A percentile compares a stretch with the other conserved stretches of the same genome.
These are phyloP conservation scores for Tolmerus cingulatus DNA, from an alignment of 2,888 invertebrate genomes.

Conservation along the genomic window DNA sequence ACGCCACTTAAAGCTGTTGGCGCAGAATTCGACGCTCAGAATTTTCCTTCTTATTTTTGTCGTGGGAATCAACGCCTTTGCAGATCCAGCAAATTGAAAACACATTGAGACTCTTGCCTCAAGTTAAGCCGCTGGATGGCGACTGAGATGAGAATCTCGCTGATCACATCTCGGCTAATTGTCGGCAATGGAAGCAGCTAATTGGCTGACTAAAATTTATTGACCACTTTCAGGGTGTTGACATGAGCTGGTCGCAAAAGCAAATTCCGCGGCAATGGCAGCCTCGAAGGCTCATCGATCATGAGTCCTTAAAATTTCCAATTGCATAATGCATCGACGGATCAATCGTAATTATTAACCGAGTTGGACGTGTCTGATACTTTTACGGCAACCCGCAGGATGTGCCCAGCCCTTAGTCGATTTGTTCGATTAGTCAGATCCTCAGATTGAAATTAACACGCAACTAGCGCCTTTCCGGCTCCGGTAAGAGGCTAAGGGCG, in stretches of 20 bases:
- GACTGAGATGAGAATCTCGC: slow-evolving; percentile 29
- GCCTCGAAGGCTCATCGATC: neutral
- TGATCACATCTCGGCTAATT: slow-evolving; percentile 18
- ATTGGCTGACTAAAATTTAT: slow-evolving; percentile 30
- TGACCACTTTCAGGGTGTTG: slow-evolving; percentile 4
- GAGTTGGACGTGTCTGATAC: neutral
- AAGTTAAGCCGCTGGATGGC: neutral
- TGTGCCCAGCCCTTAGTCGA: neutral
- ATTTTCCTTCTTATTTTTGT: neutral
- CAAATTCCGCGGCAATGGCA: neutral
- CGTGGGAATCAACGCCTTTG: slow-evolving; percentile 20
- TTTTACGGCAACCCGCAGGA: slow-evolving; percentile 22
- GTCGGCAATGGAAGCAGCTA: neutral
- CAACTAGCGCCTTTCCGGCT: neutral
- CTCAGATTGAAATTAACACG: slow-evolving; percentile 23
- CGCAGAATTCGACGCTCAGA: neutral
- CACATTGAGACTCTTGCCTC: neutral
- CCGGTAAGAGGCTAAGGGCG: neutral
- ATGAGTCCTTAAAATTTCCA: neutral
- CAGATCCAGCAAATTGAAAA: neutral
- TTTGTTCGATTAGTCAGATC: slow-evolving; percentile 2
- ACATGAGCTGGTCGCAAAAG: neutral
- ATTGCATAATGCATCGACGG: slow-evolving; percentile 1
- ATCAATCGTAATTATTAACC: neutral
- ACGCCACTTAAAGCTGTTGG: slow-evolving; percentile 5